phyloP scores from a whole-genome alignment of 2,888 invertebrate genomes.

The Zhuqinia jingwanae region DNA sequence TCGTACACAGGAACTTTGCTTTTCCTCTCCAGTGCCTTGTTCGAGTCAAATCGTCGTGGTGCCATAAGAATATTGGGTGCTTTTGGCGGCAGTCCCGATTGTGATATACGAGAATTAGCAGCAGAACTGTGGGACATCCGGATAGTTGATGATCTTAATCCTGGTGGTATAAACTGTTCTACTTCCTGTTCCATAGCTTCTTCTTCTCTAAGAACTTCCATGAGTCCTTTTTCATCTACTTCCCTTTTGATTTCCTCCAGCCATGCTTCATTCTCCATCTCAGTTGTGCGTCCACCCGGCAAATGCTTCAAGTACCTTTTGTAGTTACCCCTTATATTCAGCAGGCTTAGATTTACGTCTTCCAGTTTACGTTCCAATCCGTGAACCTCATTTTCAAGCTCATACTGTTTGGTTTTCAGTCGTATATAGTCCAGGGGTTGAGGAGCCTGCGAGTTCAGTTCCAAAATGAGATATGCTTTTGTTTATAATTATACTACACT shows the following conservation, averaged over 20 bases:
- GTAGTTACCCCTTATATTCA: slow-evolving; percentile 39
- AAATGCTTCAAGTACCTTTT: slow-evolving; percentile 46
- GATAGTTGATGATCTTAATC: no score
- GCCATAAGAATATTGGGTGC: slow-evolving; percentile 43
- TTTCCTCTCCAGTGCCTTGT: slow-evolving; percentile 36
- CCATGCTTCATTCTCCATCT: slow-evolving; percentile 65
- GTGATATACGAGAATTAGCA: no score
- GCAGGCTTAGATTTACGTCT: slow-evolving; percentile 37
- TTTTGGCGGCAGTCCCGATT: neutral
- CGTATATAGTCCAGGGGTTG: slow-evolving; percentile 68
- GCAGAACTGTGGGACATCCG: no score
- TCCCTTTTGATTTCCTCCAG: slow-evolving; percentile 59
- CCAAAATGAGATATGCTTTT: no score
- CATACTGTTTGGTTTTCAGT: slow-evolving; percentile 59
- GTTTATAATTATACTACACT: neutral
- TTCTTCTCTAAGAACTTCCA: slow-evolving; percentile 29
- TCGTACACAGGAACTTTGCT: slow-evolving; percentile 49
- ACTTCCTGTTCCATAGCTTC: neutral
- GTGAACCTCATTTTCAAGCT: slow-evolving; percentile 58
- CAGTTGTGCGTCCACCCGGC: slow-evolving; percentile 63
- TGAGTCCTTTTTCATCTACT: slow-evolving; percentile 38
- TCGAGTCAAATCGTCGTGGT: slow-evolving; percentile 41
- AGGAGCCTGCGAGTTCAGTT: slow-evolving; percentile 49
- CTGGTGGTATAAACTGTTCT: no score
- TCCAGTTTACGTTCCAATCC: slow-evolving; percentile 53